Conservation (phyloP, 1,140 invertebrate genomes). For the Listronotus bonariensis region DNA sequence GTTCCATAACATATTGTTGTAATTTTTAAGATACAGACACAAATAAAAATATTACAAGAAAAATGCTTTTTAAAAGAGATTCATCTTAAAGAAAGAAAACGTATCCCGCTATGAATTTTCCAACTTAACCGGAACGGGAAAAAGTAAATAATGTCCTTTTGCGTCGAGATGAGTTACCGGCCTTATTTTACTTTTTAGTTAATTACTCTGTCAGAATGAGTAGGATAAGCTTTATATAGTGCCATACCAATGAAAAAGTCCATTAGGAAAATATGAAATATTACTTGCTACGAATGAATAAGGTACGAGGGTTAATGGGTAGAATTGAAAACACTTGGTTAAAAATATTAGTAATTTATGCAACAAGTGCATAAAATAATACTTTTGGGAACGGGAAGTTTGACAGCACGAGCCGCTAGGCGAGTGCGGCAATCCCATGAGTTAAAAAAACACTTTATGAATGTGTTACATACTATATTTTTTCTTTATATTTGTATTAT, state of each 20-base stretch:
- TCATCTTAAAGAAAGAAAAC: constrained; percentile 7
- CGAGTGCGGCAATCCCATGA: no score
- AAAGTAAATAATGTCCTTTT: constrained; percentile 31
- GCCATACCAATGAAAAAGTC: constrained; percentile 19
- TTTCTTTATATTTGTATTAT: no score
- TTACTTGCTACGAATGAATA: constrained; percentile 5
- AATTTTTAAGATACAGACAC: no score
- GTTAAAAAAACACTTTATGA: no score
- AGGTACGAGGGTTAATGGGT: neutral
- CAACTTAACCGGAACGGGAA: constrained; percentile 6
- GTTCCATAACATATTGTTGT: no score
- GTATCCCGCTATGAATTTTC: constrained; percentile 11
- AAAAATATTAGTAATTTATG: no score
- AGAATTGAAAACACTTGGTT: neutral
- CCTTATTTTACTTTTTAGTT: constrained; percentile 33
- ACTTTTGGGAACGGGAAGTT: no score
- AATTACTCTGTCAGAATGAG: constrained; percentile 31
- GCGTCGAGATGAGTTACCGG: constrained; percentile 26
- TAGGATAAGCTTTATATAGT: constrained; percentile 31
- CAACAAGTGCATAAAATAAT: no score
- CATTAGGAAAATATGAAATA: constrained; percentile 35
- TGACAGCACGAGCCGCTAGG: no score
- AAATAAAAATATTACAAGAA: no score
- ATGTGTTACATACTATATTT: no score
- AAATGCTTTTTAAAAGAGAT: neutral